These are phyloP conservation scores for Rhea americana DNA, from an alignment of 2,113 vertebrate species.

Conservation along the genomic window DNA sequence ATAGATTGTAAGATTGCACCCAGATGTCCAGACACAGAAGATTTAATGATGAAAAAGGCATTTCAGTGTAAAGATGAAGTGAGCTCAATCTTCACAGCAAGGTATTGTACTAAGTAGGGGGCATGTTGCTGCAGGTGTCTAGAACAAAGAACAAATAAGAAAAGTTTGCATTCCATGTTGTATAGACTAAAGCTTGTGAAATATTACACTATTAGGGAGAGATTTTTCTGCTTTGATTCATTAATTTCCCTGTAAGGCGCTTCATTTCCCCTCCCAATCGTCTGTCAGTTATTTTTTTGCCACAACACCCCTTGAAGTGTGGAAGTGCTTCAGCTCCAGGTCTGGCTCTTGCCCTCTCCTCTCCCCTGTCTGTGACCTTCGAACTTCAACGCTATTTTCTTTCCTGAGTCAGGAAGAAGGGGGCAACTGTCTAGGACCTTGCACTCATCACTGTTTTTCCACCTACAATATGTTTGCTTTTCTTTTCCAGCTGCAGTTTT, in stretches of 20 bases:
- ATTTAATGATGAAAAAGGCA: background rate
- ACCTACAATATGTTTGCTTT: constrained; percentile 65
- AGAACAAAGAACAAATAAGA: constrained; percentile 11
- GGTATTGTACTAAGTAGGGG: background rate
- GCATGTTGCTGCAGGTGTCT: background rate
- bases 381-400: constrained; percentile 70
- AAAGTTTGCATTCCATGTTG: background rate
- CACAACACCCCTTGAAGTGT: constrained; percentile 32
- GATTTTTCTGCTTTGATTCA: constrained; percentile 49
- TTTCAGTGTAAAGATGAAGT: background rate
- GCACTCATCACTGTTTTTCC: constrained; percentile 61
- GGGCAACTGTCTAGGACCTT: constrained; percentile 48
- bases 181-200: background rate
- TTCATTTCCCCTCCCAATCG: constrained; percentile 33
- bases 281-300: constrained; percentile 32
- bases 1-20: background rate
- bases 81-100: background rate
- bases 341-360: constrained; percentile 58
- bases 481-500: constrained; percentile 60
- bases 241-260: constrained; percentile 49
- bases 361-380: constrained; percentile 59
- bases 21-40: background rate
- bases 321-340: constrained; percentile 43
- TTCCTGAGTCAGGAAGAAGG: constrained; percentile 69
- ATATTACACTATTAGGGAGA: background rate